Evolutionary conservation across 2,797 vertebrate genomes (phyloP).

Genomic region (Psittacula echo): DNA sequence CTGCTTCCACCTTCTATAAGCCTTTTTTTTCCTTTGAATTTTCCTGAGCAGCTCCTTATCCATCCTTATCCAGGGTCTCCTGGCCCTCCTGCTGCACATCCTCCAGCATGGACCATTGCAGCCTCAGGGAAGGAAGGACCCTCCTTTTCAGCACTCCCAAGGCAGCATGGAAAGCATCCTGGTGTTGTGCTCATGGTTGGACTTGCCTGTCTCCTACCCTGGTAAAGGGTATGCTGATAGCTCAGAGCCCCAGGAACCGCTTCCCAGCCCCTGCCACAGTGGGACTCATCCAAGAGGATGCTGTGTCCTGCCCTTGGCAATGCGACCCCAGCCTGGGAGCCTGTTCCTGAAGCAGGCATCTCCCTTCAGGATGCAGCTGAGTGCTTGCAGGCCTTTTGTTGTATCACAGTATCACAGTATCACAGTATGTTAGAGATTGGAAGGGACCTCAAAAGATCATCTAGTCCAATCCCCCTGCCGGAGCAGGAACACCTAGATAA

Average conservation of each 20-base stretch:
- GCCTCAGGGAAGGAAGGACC: not conserved
- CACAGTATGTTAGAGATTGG: no score
- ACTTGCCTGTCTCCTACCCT: not conserved
- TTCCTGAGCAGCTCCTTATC: no score
- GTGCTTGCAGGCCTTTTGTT: not conserved
- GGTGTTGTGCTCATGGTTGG: accelerated
- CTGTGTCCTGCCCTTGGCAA: not conserved
- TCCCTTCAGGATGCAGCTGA: accelerated
- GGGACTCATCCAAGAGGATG: accelerated
- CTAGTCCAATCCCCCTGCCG: no score
- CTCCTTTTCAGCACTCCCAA: accelerated
- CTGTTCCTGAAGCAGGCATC: accelerated
- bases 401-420: no score
- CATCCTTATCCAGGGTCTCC: no score
- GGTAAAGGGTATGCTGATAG: accelerated
- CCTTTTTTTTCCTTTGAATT: no score
- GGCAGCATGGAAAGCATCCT: accelerated
- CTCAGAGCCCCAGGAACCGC: accelerated
- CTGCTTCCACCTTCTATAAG: no score
- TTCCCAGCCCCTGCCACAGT: not conserved
- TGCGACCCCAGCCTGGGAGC: not conserved
- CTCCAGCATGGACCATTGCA: not conserved
- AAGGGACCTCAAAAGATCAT: no score
- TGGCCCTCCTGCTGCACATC: no score
- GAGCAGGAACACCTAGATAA: no score